These are phyloP conservation scores for Drosophila ficusphila DNA, from an alignment of 1,140 invertebrate genomes.

Conservation along the genomic window DNA sequence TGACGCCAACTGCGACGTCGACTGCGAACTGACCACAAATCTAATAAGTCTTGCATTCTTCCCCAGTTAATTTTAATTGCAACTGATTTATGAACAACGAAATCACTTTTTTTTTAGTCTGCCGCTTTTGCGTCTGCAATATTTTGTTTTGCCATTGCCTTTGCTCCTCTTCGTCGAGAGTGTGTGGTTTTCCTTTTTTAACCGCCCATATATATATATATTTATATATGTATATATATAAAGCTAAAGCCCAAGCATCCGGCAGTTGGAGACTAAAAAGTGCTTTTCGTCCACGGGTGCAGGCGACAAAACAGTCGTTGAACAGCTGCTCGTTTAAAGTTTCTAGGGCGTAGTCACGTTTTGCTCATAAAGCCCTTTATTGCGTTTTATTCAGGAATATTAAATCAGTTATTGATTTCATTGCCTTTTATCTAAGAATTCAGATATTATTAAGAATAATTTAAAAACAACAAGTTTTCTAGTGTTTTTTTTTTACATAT, in stretches of 20 bases:
- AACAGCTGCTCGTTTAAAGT: not conserved
- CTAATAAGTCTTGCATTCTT: constrained; percentile 78
- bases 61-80: constrained; percentile 77
- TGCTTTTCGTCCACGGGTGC: constrained; percentile 16
- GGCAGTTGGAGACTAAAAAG: constrained; percentile 26
- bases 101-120: constrained; percentile 50
- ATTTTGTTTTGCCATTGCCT: constrained; percentile 51
- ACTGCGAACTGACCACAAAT: constrained; percentile 55
- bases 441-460: too few relatives aligned
- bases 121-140: constrained; percentile 35
- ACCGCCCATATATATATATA: constrained; percentile 6
- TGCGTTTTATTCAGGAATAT: too few relatives aligned
- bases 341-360: not conserved
- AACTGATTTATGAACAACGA: constrained; percentile 78
- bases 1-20: constrained; percentile 9
- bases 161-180: constrained; percentile 12
- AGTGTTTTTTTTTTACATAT: too few relatives aligned
- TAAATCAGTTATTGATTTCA: too few relatives aligned
- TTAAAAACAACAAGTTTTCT: too few relatives aligned
- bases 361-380: too few relatives aligned
- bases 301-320: constrained; percentile 22
- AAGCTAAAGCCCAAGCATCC: constrained; percentile 64
- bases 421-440: too few relatives aligned
- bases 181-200: constrained; percentile 10
- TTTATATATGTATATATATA: constrained; percentile 24